Base-by-base conservation (phyloP, 2,113 vertebrate genomes). In the Trematocara nigrifrons region DNA sequence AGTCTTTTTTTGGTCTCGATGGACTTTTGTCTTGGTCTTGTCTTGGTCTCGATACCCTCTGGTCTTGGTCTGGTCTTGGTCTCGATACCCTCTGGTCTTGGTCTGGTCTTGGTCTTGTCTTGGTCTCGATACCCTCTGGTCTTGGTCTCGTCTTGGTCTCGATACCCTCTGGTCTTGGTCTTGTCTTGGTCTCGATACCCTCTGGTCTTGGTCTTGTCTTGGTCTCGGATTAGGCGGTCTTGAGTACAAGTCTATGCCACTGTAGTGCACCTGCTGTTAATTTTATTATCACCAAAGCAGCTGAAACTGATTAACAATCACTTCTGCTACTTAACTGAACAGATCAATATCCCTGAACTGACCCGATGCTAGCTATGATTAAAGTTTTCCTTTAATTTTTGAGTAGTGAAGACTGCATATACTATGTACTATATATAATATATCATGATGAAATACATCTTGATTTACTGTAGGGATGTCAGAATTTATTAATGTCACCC, bases 361-460 rank as follows among this genome's bases (percentile, higher is more conserved):
- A 61, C 8, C 15, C 1, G 5, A 1, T 35, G 29, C 57, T 10
- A 3, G 57, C 29, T 61, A 61, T 61, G 15, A 33, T 61, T 33
- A 18, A 4, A 61, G 1, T 61, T 18, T 59, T 2, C 26, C 0
- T 0, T 29, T 5, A 1, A 0, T 29, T 15, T 59, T 0, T 33
- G 29, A 59, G 29, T 59, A 59, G 29, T 59, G 57, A 59, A 59
- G 15, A 59, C 29, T 59, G 15, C 0, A 59, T 6, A 61, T 18
- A 61, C 0, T 33, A 61, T 61, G 57, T 61, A 10, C 8, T 18
- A 18, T 35, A 10, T n/a, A 35, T 61, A 61, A n/a, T 61, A 61
- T 61, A 61, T 35, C 0, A 61, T 33, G 29, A 59, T n/a, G 16
- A 61, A 61, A 61, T 0, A 61, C 31, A 61, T 35, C 16, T 35